Conservation (phyloP, 2,113 vertebrate species). For the Mustela lutreola region DNA sequence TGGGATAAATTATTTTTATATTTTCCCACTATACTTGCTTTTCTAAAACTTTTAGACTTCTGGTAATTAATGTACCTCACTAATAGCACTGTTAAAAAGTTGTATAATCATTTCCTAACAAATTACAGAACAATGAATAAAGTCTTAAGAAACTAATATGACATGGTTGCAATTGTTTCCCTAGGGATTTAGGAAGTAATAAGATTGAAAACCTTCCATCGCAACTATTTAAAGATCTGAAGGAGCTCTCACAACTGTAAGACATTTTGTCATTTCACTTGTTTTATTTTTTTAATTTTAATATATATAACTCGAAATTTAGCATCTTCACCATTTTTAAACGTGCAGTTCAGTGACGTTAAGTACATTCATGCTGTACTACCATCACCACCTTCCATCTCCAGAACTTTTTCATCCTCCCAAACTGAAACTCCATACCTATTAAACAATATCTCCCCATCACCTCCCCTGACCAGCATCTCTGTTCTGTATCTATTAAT, state of each 20-base stretch:
- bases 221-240: slow-evolving; percentile 92
- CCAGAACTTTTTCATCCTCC: neutral
- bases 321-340: neutral
- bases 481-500: neutral
- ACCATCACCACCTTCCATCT: neutral
- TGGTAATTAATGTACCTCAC: neutral
- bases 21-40: neutral
- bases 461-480: too few relatives aligned
- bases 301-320: neutral
- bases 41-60: slow-evolving; percentile 13
- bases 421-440: neutral
- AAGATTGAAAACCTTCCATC: slow-evolving; percentile 92
- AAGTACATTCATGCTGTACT: too few relatives aligned
- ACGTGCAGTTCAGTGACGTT: neutral
- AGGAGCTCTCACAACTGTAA: slow-evolving; percentile 97
- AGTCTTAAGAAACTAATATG: slow-evolving; percentile 67
- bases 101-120: slow-evolving; percentile 12
- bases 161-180: slow-evolving; percentile 79
- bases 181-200: slow-evolving; percentile 96
- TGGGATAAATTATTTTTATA: neutral
- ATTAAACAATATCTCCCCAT: neutral
- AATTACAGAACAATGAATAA: slow-evolving; percentile 44
- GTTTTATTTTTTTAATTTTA: neutral
- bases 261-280: slow-evolving; percentile 74
- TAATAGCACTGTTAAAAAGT: neutral